Base-by-base conservation (phyloP, 2,797 vertebrate species). In the Lepus oiostolus region DNA sequence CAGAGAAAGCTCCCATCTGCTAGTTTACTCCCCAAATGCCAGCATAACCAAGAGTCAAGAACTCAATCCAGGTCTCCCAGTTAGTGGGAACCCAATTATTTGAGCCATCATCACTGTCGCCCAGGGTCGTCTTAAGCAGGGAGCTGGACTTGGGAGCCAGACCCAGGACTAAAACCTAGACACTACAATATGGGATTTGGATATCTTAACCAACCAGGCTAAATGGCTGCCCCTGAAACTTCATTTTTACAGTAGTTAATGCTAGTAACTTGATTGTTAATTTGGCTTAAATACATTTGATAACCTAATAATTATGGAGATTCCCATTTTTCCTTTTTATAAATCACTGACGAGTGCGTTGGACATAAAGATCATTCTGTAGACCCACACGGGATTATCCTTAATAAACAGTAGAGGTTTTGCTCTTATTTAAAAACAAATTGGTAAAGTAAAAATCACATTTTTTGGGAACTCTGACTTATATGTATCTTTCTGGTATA, bases 361-460 rank as follows among this genome's bases (percentile, higher is more conserved):
- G 42, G 70, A 60, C 70, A 42, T 22, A 22, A 54, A 79, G 30
- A 26, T 93, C 24, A 67, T 81, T 89, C 28, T 84, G 21, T 93
- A n/a, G 38, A 60, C 50, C 82, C 19, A 71, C 14, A 52, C 24
- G 83, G 26, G 35, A 65, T 47, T 89, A 70, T 86, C 22, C 76
- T 54, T 24, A 71, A 95, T 54, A 68, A 95, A 63, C 4, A 93
- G 26, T 68, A 60, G 38, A 82, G 21, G 10, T 70, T 92, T 75
- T 94, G 24, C 63, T 88, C 92, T 96, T 88, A 81, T 72, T 95
- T 71, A 52, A 82, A 95, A 93, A 79, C 79, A 77, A 65, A 52
- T 83, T 47, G 16, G 22, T 68, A 85, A 68, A 68, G 24, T 91
- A 88, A 95, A 67, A 75, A 60, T 54, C 2, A 77, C 80, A n/a